Percentiles rank a stretch among this genome's conserved stretches.
phyloP scores from a whole-genome alignment of 2,113 vertebrate genomes.

The Varanus salvator region DNA sequence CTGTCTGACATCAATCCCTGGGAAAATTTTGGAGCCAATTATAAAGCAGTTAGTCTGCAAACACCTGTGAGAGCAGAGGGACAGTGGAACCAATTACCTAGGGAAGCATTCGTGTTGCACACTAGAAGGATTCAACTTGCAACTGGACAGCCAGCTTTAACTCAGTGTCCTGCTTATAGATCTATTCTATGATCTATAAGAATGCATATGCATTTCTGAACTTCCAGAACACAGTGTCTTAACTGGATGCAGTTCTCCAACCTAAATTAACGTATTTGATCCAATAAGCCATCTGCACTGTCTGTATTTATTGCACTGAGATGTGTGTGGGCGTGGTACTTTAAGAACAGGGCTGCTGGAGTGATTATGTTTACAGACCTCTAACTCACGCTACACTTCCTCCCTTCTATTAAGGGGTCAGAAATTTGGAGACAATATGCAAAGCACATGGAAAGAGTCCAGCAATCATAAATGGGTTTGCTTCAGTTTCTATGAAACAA shows the following conservation, averaged over 20 bases:
- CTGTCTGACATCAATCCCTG: too few species aligned
- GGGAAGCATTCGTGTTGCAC: too few species aligned
- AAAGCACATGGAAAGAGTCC: conserved; percentile 27
- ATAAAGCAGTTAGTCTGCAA: too few species aligned
- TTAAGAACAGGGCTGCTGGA: not conserved
- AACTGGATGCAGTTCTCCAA: not conserved
- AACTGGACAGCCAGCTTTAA: too few species aligned
- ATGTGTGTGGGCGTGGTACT: conserved; percentile 2
- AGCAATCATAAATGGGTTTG: conserved; percentile 20
- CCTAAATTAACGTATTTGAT: not conserved
- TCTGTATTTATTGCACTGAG: not conserved
- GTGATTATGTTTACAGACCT: conserved; percentile 21
- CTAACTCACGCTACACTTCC: conserved; percentile 22
- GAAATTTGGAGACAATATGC: conserved; percentile 4
- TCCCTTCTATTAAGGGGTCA: not conserved
- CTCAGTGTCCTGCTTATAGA: too few species aligned
- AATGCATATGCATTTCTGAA: not conserved
- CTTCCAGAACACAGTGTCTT: not conserved
- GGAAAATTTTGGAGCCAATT: too few species aligned
- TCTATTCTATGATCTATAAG: not conserved
- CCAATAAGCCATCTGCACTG: not conserved
- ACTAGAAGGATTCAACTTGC: too few species aligned
- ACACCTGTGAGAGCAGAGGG: too few species aligned
- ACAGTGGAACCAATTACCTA: too few species aligned
- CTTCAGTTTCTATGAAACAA: conserved; percentile 22